A percentile compares a stretch with the other conserved stretches of the same genome.
Conservation (phyloP, 2,797 vertebrate genomes). For the Chloroceryle amazona region DNA sequence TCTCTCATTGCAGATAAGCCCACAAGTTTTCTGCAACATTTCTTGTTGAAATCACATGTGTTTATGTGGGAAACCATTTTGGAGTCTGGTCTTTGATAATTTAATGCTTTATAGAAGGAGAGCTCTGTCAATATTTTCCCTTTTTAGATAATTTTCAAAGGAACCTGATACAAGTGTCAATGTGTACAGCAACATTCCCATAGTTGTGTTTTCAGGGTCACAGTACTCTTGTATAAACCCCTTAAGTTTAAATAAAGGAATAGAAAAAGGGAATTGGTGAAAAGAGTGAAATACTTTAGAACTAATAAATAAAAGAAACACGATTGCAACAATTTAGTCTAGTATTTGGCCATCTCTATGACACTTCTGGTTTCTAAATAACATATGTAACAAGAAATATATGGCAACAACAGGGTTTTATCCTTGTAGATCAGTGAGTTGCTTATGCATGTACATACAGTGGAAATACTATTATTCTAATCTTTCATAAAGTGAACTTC, state of each 20-base stretch:
- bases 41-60: neutral
- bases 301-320: neutral
- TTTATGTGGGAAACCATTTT: neutral
- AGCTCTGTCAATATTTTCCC: neutral
- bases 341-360: neutral
- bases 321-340: neutral
- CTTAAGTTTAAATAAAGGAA: neutral
- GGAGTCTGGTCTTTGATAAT: neutral
- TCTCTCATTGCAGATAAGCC: neutral
- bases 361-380: neutral
- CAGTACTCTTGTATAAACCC: neutral
- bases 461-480: neutral
- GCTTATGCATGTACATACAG: neutral
- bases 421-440: neutral
- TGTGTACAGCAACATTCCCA: neutral
- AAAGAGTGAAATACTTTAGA: neutral
- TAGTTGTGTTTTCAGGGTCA: neutral
- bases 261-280: neutral
- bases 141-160: neutral
- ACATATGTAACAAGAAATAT: neutral
- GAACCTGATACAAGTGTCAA: neutral
- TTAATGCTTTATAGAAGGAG: neutral
- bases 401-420: neutral
- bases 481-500: neutral
- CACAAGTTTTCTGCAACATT: neutral